Conservation (phyloP, 2,797 vertebrate genomes). For the Amphiprion clarkii region DNA sequence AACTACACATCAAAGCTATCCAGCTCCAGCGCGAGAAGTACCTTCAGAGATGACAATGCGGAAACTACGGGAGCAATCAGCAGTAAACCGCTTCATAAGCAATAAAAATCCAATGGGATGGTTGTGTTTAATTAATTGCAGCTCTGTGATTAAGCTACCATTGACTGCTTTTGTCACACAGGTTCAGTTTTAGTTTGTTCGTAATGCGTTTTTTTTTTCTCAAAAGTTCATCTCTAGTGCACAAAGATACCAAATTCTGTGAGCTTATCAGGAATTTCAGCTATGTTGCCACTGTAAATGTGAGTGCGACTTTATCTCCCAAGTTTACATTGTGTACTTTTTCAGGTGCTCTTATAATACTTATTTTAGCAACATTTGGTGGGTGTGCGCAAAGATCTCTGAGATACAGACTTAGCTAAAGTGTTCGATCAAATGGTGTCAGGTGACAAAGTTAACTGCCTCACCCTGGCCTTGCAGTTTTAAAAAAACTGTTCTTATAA, state of each 20-base stretch:
- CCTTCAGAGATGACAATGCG: no score
- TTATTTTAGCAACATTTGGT: no score
- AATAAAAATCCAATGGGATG: no score
- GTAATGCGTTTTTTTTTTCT: background rate
- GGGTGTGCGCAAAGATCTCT: background rate
- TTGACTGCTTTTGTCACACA: background rate
- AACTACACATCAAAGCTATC: no score
- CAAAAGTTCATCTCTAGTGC: background rate
- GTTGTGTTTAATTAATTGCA: no score
- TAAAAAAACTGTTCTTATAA: background rate
- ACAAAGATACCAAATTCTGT: background rate
- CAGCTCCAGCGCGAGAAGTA: no score
- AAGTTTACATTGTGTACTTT: background rate
- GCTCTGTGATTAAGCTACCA: no score
- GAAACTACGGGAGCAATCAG: no score
- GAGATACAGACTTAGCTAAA: no score
- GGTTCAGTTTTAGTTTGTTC: background rate
- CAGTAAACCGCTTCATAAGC: no score
- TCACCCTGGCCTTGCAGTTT: background rate
- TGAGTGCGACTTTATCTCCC: slow-evolving; percentile 1
- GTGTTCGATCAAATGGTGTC: no score
- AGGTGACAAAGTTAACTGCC: background rate
- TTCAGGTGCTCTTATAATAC: background rate
- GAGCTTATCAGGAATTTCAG: background rate
- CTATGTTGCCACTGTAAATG: background rate